Conservation (phyloP, 1,140 invertebrate genomes). For the Cyclargus thomasi region DNA sequence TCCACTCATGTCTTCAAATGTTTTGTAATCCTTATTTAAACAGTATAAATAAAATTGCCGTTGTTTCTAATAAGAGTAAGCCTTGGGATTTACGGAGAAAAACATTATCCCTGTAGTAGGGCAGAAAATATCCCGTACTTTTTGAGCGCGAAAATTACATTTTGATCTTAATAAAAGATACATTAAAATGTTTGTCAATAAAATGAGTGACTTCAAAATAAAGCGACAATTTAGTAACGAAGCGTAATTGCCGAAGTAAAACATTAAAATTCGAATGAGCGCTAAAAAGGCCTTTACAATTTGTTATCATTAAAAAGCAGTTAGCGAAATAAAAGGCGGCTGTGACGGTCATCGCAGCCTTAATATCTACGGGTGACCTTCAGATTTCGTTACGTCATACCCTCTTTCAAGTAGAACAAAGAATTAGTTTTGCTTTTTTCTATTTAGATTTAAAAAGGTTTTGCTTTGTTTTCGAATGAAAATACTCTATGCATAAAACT, state of each 20-base stretch:
- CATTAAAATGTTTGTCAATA: not conserved
- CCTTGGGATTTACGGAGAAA: not conserved
- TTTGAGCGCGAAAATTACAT: not conserved
- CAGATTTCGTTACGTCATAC: not conserved
- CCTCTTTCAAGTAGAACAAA: not conserved
- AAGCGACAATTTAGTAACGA: too few relatives aligned
- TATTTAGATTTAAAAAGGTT: not conserved
- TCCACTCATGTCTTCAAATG: too few relatives aligned
- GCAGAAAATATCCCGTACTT: not conserved
- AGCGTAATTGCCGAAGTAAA: not conserved
- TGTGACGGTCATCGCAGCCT: not conserved
- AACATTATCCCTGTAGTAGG: not conserved
- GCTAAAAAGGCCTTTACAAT: not conserved
- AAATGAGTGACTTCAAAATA: too few relatives aligned
- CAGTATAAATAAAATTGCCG: not conserved
- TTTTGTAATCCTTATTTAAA: not conserved
- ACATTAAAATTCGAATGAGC: not conserved
- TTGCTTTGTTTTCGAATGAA: not conserved
- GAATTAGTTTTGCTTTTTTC: not conserved
- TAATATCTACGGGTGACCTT: not conserved
- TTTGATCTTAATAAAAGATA: not conserved
- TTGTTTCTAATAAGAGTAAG: not conserved
- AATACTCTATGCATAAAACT: not conserved
- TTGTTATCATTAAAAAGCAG: slow-evolving; percentile 9
- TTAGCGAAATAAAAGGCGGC: slow-evolving; percentile 1